These are phyloP conservation scores for Melanchra persicariae DNA, from an alignment of 2,888 invertebrate genomes.

Conservation along the genomic window DNA sequence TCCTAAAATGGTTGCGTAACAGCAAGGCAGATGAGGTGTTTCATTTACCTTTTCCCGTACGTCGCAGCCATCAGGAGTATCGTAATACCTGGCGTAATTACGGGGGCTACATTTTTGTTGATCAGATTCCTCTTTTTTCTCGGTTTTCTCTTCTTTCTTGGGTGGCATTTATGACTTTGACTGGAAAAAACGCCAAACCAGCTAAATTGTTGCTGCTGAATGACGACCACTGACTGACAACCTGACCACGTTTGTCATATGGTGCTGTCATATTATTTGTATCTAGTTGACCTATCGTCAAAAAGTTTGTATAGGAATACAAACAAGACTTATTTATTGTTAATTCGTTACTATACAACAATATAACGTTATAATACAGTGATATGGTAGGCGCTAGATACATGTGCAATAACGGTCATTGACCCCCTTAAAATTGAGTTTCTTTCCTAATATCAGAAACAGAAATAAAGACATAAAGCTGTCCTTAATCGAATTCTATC, in stretches of 20 bases:
- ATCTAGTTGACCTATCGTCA: not conserved
- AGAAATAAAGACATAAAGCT: too few relatives aligned
- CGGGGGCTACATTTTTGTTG: conserved; percentile 47
- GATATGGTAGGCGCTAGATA: too few relatives aligned
- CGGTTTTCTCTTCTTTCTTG: not conserved
- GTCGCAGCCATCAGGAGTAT: conserved; percentile 84
- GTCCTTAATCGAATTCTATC: too few relatives aligned
- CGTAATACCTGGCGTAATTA: conserved; percentile 83
- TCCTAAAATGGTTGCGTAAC: too few relatives aligned
- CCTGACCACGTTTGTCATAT: not conserved
- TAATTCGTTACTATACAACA: not conserved
- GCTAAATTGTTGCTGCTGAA: not conserved
- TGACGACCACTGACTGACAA: not conserved
- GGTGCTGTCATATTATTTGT: not conserved
- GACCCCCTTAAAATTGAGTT: too few relatives aligned
- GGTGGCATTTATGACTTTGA: not conserved
- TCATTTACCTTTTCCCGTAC: conserved; percentile 77
- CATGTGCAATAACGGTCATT: too few relatives aligned
- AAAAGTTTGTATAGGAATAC: conserved; percentile 19
- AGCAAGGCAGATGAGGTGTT: too few relatives aligned
- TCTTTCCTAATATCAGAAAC: too few relatives aligned
- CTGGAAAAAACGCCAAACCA: not conserved
- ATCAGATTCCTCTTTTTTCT: too few relatives aligned
- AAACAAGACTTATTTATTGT: not conserved
- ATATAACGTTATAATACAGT: too few relatives aligned